Evolutionary conservation across 1,140 invertebrate species (phyloP).

Genomic region (Phenacoccus solenopsis): DNA sequence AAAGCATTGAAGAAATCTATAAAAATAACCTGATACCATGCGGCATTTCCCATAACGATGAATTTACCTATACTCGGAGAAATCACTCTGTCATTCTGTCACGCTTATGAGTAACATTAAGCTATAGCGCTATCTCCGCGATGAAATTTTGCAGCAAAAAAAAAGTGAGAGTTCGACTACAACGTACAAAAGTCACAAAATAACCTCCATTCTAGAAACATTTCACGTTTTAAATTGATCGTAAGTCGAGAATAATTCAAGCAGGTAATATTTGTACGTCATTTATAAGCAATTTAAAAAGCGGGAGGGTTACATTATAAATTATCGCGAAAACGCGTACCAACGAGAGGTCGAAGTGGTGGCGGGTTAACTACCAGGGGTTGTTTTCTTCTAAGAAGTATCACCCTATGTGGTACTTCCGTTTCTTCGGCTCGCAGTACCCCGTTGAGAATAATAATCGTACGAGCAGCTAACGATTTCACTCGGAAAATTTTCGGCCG

Average conservation of each 20-base stretch:
- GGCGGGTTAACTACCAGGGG: neutral
- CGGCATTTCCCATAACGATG: no score
- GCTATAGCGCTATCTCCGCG: no score
- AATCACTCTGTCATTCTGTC: no score
- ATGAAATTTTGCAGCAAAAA: no score
- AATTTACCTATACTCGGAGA: no score
- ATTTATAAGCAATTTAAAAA: constrained; percentile 4
- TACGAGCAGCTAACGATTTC: neutral
- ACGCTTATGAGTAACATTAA: no score
- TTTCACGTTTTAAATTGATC: constrained; percentile 3
- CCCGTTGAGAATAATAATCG: constrained; percentile 1
- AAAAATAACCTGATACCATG: no score
- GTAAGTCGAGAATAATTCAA: neutral
- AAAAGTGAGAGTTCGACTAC: no score
- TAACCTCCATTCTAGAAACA: neutral
- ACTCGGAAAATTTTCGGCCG: neutral
- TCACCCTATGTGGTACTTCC: constrained; percentile 1
- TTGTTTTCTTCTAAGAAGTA: neutral
- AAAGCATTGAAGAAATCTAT: no score
- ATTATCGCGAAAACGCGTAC: neutral
- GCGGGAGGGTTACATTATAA: neutral
- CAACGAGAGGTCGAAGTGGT: no score
- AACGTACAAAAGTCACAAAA: no score
- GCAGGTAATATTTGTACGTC: neutral
- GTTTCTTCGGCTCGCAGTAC: neutral